phyloP scores from a whole-genome alignment of 2,797 vertebrate species.

The Melanotaenia pygmaea region DNA sequence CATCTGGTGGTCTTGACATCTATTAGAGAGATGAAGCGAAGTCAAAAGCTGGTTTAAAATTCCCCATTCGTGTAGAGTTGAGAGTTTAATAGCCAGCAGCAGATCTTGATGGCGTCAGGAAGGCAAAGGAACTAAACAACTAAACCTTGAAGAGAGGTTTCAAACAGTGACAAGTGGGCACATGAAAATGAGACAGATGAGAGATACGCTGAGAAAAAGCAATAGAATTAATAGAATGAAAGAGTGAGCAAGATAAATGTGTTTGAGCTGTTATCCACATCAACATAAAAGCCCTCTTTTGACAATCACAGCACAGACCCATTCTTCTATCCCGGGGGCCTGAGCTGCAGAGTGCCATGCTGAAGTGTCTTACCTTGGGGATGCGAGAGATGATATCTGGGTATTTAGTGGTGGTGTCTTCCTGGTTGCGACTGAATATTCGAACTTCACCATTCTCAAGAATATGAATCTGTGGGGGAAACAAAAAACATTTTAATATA shows the following conservation, averaged over 20 bases:
- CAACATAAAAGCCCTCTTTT: slow-evolving; percentile 42
- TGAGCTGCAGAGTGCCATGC: slow-evolving; percentile 29
- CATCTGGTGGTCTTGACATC: slow-evolving; percentile 15
- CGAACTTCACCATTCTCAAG: slow-evolving; percentile 87
- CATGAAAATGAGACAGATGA: slow-evolving; percentile 22
- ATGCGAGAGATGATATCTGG: slow-evolving; percentile 90
- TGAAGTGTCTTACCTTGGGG: slow-evolving; percentile 82
- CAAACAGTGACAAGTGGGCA: slow-evolving; percentile 16
- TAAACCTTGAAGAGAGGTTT: slow-evolving; percentile 14
- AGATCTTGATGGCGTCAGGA: slow-evolving; percentile 7
- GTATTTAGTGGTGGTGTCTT: slow-evolving; percentile 93
- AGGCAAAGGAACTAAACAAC: slow-evolving; percentile 20
- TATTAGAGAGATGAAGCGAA: slow-evolving; percentile 1
- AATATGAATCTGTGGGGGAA: slow-evolving; percentile 86
- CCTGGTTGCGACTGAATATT: slow-evolving; percentile 93
- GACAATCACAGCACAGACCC: slow-evolving; percentile 34
- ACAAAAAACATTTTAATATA: background rate
- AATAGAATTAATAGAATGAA: slow-evolving; percentile 24
- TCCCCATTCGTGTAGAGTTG: background rate
- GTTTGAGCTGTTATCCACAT: slow-evolving; percentile 37
- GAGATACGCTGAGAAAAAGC: slow-evolving; percentile 17
- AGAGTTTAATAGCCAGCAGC: background rate
- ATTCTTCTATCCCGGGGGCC: slow-evolving; percentile 8
- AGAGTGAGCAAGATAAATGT: slow-evolving; percentile 35
- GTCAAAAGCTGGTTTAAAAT: slow-evolving; percentile 13